Percentiles rank a stretch among this genome's conserved stretches.
Evolutionary conservation across 2,113 vertebrate genomes (phyloP).

Genomic region (Hassar affinis): DNA sequence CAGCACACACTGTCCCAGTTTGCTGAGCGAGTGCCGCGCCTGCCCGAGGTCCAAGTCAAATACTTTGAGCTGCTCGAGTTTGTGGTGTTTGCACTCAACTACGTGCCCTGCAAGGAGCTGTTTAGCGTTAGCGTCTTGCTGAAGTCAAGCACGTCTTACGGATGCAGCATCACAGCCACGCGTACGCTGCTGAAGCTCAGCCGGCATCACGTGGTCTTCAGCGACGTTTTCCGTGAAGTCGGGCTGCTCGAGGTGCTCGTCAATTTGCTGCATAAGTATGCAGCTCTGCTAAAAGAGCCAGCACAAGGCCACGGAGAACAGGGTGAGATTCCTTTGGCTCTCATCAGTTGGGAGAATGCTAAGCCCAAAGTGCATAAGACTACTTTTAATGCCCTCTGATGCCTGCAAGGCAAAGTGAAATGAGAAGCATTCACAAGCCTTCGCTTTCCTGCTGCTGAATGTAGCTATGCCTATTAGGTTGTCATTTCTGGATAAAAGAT

Average conservation of each 20-base stretch:
- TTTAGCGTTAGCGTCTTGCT: slow-evolving; percentile 97
- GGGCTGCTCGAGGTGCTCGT: slow-evolving; percentile 96
- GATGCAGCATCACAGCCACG: slow-evolving; percentile 89
- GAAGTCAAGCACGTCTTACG: slow-evolving; percentile 87
- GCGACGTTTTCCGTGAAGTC: slow-evolving; percentile 95
- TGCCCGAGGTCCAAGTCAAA: slow-evolving; percentile 89
- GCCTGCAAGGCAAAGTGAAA: neutral
- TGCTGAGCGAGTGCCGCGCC: slow-evolving; percentile 87
- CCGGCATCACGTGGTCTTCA: slow-evolving; percentile 91
- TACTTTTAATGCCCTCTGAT: neutral
- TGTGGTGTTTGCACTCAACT: slow-evolving; percentile 95
- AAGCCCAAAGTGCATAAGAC: neutral
- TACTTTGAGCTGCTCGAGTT: slow-evolving; percentile 98
- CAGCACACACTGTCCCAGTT: slow-evolving; percentile 96
- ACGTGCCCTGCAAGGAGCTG: slow-evolving; percentile 97
- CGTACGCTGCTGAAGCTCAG: slow-evolving; percentile 89
- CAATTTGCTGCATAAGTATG: slow-evolving; percentile 97
- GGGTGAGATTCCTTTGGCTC: slow-evolving; percentile 70
- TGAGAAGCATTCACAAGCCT: neutral
- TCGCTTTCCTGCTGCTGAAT: no score
- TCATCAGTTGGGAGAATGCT: neutral
- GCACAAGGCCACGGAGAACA: slow-evolving; percentile 81
- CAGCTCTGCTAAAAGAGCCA: slow-evolving; percentile 94
- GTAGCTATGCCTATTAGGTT: neutral
- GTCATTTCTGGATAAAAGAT: neutral